Evolutionary conservation across 2,797 vertebrate genomes (phyloP), one percentile per base, ranked within the genome.

Genomic region (Schizopygopsis pylzovi): DNA sequence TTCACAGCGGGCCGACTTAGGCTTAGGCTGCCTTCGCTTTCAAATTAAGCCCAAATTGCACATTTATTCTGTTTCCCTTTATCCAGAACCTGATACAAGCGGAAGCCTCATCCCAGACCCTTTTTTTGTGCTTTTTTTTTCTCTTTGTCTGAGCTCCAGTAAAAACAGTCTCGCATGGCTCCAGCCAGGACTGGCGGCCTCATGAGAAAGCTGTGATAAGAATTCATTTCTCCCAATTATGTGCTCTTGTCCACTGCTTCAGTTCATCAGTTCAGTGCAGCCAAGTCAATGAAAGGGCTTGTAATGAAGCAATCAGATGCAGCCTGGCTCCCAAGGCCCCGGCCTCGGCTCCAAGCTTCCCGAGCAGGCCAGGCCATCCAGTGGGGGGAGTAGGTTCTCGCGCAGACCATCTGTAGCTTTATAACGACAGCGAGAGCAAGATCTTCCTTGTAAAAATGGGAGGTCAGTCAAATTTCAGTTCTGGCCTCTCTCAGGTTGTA

Each of bases 201-300:
- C 93, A 91, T 92, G 94, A 96, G 95, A 94, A 94, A 90, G 92
- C 95, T 96, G 96, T 97, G 96, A 96, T 95, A 94, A 94, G 97
- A 98, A 98, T 98, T 95, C 94, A 96, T 96, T 96, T 97, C 96
- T 95, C 93, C 95, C 97, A 96, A 97, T 98, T 97, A 98, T 84
- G 92, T 92, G 94, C 93, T 95, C 96, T 95, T 96, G 96, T 97
- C 96, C 96, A 95, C 94, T 94, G 95, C 94, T 95, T 95, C 96
- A 96, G 97, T 97, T 96, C 97, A 97, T 97, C 97, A 97, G 96
- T 93, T 91, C 92, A 89, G 94, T 92, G 87, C 92, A 92, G 96
- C 92, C 94, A 92, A 97, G 96, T 97, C 97, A 97, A 97, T 97
- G 96, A 96, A 97, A 96, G 94, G 94, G 93, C 92, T 94, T 70